Percentiles rank a stretch among this genome's conserved stretches.
Conservation (phyloP, 2,888 invertebrate genomes). For the Hanleya hanleyi region DNA sequence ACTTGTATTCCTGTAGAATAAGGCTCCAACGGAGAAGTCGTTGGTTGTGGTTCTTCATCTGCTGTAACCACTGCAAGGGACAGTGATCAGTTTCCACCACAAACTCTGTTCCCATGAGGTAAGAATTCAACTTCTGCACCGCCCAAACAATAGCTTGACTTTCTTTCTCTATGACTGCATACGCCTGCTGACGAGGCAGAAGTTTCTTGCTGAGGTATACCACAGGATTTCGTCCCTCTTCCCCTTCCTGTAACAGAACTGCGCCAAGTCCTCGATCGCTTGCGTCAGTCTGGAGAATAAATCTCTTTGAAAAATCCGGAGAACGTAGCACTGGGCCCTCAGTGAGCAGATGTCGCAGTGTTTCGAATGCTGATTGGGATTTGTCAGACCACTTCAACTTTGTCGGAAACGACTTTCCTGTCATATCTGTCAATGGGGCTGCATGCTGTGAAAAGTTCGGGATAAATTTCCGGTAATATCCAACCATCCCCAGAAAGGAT, state of each 20-base stretch:
- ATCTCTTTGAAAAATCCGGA: conserved; percentile 19
- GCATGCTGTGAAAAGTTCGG: conserved; percentile 26
- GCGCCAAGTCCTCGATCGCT: conserved; percentile 45
- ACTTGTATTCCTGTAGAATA: conserved; percentile 16
- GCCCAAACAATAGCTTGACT: conserved; percentile 41
- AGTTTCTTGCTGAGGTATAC: conserved; percentile 45
- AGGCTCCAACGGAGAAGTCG: conserved; percentile 19
- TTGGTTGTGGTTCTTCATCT: conserved; percentile 12
- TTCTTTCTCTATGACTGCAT: conserved; percentile 44
- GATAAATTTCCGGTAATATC: conserved; percentile 31
- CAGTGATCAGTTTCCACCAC: no score
- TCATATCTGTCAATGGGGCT: conserved; percentile 28
- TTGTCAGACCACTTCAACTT: conserved; percentile 20
- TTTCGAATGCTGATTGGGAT: conserved; percentile 27
- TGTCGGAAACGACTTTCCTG: conserved; percentile 17
- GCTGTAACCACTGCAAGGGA: conserved; percentile 22
- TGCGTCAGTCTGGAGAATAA: conserved; percentile 47
- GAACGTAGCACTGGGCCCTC: no score
- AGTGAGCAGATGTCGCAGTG: conserved; percentile 21
- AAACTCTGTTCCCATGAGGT: conserved; percentile 26
- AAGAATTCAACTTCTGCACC: conserved; percentile 11
- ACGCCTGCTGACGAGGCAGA: conserved; percentile 36
- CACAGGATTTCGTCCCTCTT: conserved; percentile 33
- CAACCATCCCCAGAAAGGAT: conserved; percentile 26
- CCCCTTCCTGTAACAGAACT: conserved; percentile 39